Evolutionary conservation across 2,797 vertebrate genomes (phyloP), one percentile per base, ranked within the genome.

Genomic region (Hydrocynus forskahlii): DNA sequence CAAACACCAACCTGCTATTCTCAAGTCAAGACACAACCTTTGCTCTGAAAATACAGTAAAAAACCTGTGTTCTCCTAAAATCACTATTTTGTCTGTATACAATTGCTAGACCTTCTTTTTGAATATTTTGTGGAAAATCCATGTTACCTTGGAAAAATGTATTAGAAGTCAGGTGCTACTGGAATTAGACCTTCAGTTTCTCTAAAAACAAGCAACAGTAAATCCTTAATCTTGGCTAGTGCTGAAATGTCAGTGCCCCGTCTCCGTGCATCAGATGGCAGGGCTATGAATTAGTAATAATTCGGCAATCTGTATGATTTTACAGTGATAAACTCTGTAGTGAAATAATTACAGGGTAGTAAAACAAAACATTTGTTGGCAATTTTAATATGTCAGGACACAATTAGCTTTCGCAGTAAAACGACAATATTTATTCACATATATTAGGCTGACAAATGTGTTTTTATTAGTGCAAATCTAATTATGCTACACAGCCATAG

Each of bases 361-460:
- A 66, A 78, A 60, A 59, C 43, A 82, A 88, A 85, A 16, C 76
- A 80, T 86, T 83, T 50, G n/a, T 45, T 75, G 81, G 75, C 59
- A 78, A 81, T 82, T 88, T 79, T 79, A 83, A 66, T 67, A 83
- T 79, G 35, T 43, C 68, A 72, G 48, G 43, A 81, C 74, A 81
- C 81, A 64, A 80, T 86, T 82, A 81, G 57, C 55, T 77, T 78
- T 81, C 48, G 73, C 63, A 84, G 71, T 83, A 81, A 88, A 81
- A 84, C 64, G 73, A 66, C 17, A 79, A 78, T 78, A 75, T 85
- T 82, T 40, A 66, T 84, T 85, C 76, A 59, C 66, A 83, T 73
- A 84, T 62, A 85, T 87, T 85, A 88, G 81, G 81, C 70, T 83
- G 78, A 86, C 50, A 82, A 78, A 85, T 87, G 25, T 55, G 14